Base-by-base conservation (phyloP, 2,888 invertebrate genomes). In the Coelinius sp. region DNA sequence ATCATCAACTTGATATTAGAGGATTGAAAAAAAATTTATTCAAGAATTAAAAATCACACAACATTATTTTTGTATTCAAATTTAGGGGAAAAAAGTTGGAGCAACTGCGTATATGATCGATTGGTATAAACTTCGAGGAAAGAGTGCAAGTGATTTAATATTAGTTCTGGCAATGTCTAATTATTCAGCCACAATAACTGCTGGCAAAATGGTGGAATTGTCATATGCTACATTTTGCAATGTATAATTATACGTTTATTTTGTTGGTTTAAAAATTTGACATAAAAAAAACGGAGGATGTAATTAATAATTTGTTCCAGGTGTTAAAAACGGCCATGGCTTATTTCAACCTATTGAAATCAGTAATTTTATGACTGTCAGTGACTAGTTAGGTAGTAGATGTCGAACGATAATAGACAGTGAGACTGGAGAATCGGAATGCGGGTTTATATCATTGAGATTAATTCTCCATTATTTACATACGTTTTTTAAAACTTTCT, bases 181-280 rank as follows among this genome's bases (percentile, higher is more conserved):
- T 56, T 72, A 75, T 53, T 79, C 84, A 0, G 74, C 74, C 0
- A 81, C 77, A 68, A 77, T 85, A n/a, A 84, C 84, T 5, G 84
- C 84, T 49, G 84, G 84, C 14, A 85, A 82, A 75, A 66, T 85
- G 70, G 74, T 81, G 3, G 77, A 79, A 14, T 53, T 84, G 8
- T 84, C 84, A 0, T 68, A 84, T 25, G 27, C 68, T 25, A 83
- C 76, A 59, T 85, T 85, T 6, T 14, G 66, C 17, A 8, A 41
- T 52, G 22, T 38, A 10, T 8, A 25, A 14, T 24, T 22, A 41
- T 25, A n/a, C 20, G 12, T 59, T 59, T 41, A 41, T 41, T 41
- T 6, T n/a, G 2, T 41, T 41, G 35, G 10, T 1, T 41, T 3
- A n/a, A 5, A 41, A 41, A n/a, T n/a, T n/a, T n/a, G n/a, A n/a